phyloP scores from a whole-genome alignment of 2,888 invertebrate genomes.

The Schizaphis graminum region DNA sequence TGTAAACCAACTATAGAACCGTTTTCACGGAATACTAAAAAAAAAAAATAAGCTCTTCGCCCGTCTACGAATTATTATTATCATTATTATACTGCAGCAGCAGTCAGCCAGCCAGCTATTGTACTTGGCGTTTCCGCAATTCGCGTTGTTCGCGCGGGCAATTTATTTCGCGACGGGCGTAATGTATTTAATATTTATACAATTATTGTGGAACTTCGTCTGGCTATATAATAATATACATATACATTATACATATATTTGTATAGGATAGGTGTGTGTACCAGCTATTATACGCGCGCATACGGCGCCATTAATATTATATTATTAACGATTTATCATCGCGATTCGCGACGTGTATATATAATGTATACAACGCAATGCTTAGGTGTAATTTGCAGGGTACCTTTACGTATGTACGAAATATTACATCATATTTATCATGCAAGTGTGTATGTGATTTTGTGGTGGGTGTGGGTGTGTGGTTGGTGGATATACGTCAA shows the following conservation, averaged over 20 bases:
- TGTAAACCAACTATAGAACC: background rate
- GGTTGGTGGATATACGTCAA: background rate
- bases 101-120: background rate
- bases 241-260: background rate
- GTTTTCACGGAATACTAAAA: background rate
- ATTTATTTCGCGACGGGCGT: background rate
- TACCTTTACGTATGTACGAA: background rate
- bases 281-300: background rate
- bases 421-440: slow-evolving; percentile 8
- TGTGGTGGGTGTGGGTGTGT: background rate
- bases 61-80: background rate
- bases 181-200: slow-evolving; percentile 39
- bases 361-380: background rate
- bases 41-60: background rate
- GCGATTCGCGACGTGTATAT: background rate
- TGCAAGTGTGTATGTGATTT: background rate
- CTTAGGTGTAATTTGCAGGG: slow-evolving; percentile 21
- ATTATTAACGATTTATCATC: slow-evolving; percentile 46
- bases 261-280: background rate
- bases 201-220: slow-evolving; percentile 19
- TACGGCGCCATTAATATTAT: slow-evolving; percentile 12
- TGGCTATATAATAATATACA: background rate
- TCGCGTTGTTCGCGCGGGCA: background rate
- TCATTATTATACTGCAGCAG: background rate
- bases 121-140: slow-evolving; percentile 8